A percentile compares a stretch with the other conserved stretches of the same genome.
Conservation (phyloP, 2,797 vertebrate genomes). For the Agapornis canus region DNA sequence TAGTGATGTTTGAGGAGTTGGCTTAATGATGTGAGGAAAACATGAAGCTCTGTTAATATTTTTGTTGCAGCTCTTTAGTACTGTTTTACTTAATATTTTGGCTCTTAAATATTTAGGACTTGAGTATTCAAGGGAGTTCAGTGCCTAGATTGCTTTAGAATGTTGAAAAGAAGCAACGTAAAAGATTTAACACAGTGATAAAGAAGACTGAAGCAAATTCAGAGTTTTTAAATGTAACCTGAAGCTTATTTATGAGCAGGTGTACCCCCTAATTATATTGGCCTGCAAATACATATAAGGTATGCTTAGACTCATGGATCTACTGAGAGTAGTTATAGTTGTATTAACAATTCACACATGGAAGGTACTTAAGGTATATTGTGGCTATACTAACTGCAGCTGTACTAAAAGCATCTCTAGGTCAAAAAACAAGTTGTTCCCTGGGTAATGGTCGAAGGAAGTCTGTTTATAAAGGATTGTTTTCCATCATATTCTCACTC, state of each 20-base stretch:
- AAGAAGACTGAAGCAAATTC: not conserved
- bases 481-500: not conserved
- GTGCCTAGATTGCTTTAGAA: not conserved
- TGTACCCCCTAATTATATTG: not conserved
- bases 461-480: not conserved
- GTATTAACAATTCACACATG: fast-evolving
- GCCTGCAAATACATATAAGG: not conserved
- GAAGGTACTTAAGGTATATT: fast-evolving
- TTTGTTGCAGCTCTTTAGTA: not conserved
- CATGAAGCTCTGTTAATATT: not conserved
- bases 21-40: not conserved
- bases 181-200: not conserved
- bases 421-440: not conserved
- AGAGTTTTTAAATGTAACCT: not conserved
- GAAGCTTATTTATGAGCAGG: not conserved
- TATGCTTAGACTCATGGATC: not conserved
- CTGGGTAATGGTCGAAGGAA: not conserved
- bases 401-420: not conserved
- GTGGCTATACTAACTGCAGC: not conserved
- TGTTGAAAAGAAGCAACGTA: not conserved
- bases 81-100: not conserved
- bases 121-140: not conserved
- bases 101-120: not conserved
- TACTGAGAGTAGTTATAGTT: not conserved
- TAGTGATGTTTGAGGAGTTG: not conserved